Conservation (phyloP, 2,797 vertebrate genomes). For the Chaenodraco wilsoni region DNA sequence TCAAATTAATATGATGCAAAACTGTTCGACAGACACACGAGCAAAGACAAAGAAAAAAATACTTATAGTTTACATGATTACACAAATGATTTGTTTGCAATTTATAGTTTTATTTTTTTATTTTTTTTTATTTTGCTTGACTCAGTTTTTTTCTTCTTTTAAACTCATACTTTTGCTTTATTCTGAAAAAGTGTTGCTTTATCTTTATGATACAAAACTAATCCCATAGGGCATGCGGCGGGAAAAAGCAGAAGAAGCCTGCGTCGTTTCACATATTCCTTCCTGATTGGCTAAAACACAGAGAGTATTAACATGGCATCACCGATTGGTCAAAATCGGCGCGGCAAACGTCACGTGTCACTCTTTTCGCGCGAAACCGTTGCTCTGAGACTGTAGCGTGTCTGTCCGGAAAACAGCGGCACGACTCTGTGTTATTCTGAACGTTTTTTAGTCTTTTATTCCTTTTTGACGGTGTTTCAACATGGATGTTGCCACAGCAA, state of each 20-base stretch:
- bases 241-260: rapidly evolving
- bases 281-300: constrained; percentile 51
- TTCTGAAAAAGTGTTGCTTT: too few species aligned
- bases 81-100: too few species aligned
- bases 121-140: too few species aligned
- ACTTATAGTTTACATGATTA: too few species aligned
- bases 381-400: neutral
- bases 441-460: neutral
- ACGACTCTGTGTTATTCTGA: rapidly evolving
- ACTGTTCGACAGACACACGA: too few species aligned
- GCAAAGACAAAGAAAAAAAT: too few species aligned
- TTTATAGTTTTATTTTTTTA: too few species aligned
- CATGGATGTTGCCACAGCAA: constrained; percentile 89
- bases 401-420: neutral
- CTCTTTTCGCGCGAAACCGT: constrained; percentile 83
- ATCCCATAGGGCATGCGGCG: neutral
- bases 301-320: neutral
- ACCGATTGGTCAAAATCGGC: constrained; percentile 81
- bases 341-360: constrained; percentile 82
- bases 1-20: too few species aligned
- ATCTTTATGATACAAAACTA: too few species aligned
- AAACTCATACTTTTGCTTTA: too few species aligned
- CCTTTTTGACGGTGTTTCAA: constrained; percentile 8
- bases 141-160: too few species aligned
- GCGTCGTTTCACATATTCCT: neutral